A percentile compares a stretch with the other conserved stretches of the same genome.
These are phyloP conservation scores for Chrysolina americana DNA, from an alignment of 2,888 invertebrate species.

Conservation along the genomic window DNA sequence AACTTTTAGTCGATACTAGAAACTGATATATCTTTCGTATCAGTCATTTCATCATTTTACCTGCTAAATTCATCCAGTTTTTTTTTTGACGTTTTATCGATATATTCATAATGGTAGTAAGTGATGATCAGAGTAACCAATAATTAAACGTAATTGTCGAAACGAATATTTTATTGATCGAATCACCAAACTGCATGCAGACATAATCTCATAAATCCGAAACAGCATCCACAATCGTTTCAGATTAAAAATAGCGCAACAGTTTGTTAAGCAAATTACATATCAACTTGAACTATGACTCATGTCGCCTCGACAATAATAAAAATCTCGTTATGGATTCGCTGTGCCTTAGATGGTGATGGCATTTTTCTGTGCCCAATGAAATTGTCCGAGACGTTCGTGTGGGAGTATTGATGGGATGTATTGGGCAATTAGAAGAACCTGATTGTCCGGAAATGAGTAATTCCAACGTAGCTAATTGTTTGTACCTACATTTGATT, in stretches of 20 bases:
- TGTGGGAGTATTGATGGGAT: neutral
- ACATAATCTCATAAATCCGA: slow-evolving; percentile 26
- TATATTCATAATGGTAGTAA: neutral
- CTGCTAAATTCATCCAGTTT: too few relatives aligned
- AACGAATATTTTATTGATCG: slow-evolving; percentile 8
- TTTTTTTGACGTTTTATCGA: too few relatives aligned
- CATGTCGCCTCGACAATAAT: slow-evolving; percentile 33
- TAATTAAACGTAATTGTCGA: neutral
- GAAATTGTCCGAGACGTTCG: too few relatives aligned
- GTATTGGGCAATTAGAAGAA: slow-evolving; percentile 4
- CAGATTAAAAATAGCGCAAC: slow-evolving; percentile 30
- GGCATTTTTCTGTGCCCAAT: neutral
- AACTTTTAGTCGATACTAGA: too few relatives aligned
- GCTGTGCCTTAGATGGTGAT: slow-evolving; percentile 5
- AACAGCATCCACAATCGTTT: neutral
- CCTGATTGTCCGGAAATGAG: slow-evolving; percentile 29
- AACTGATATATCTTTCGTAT: too few relatives aligned
- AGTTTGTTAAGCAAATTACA: slow-evolving; percentile 43
- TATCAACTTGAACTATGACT: slow-evolving; percentile 30
- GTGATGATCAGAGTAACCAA: too few relatives aligned
- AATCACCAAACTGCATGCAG: neutral
- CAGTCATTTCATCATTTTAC: too few relatives aligned
- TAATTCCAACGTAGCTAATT: neutral
- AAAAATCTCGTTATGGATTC: slow-evolving; percentile 29
- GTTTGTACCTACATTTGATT: slow-evolving; percentile 2